phyloP scores from a whole-genome alignment of 2,797 vertebrate species.

The Lepidocolaptes lacrymiger region DNA sequence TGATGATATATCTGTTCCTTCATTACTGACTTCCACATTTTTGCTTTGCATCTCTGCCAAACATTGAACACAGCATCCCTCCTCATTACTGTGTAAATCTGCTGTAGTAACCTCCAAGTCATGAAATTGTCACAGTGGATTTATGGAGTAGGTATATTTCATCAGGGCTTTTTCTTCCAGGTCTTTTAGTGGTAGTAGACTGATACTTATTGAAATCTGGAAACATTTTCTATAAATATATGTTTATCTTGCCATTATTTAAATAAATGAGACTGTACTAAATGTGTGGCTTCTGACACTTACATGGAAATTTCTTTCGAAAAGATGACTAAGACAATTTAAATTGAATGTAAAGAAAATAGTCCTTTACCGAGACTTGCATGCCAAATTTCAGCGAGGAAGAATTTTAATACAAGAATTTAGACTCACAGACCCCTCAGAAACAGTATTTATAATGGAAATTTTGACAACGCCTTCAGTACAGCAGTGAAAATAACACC shows the following conservation, averaged over 20 bases:
- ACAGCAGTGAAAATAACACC: slow-evolving; percentile 43
- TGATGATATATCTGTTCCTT: not conserved
- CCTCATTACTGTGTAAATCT: slow-evolving; percentile 42
- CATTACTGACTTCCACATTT: not conserved
- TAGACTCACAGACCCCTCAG: slow-evolving; percentile 9
- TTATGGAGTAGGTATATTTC: slow-evolving; percentile 21
- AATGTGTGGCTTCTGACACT: not conserved
- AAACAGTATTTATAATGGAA: slow-evolving; percentile 66
- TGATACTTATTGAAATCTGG: slow-evolving; percentile 14
- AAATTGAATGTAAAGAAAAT: slow-evolving; percentile 49
- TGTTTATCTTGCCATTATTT: slow-evolving; percentile 39
- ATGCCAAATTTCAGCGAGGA: slow-evolving; percentile 47
- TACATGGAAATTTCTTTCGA: slow-evolving; percentile 39
- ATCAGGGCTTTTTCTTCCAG: not conserved
- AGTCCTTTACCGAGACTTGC: not conserved
- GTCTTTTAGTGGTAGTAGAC: not conserved
- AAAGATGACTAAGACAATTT: slow-evolving; percentile 62
- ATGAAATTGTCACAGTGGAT: slow-evolving; percentile 22
- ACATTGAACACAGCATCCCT: slow-evolving; percentile 9
- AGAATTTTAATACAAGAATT: slow-evolving; percentile 47
- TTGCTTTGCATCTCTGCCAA: slow-evolving; percentile 28
- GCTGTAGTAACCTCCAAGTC: slow-evolving; percentile 3
- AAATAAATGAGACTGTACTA: slow-evolving; percentile 20
- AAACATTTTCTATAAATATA: slow-evolving; percentile 4
- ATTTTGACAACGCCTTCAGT: slow-evolving; percentile 65